phyloP scores from a whole-genome alignment of 2,797 vertebrate genomes.

The Chloroceryle inda region DNA sequence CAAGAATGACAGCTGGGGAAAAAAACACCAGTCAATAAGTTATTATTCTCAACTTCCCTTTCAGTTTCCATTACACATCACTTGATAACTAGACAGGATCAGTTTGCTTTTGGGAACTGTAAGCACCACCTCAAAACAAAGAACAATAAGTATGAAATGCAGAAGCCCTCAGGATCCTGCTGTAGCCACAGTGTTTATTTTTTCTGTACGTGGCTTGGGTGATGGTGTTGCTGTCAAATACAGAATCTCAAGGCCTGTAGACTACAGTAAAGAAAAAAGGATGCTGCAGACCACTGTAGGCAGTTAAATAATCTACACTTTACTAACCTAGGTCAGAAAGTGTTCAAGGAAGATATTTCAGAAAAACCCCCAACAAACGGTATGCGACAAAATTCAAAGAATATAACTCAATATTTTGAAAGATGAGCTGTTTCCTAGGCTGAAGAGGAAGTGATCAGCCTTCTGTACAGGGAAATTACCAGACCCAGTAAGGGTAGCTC shows the following conservation, averaged over 20 bases:
- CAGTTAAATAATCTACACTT: background rate
- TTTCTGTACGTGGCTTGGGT: background rate
- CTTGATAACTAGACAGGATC: background rate
- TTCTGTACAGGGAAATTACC: background rate
- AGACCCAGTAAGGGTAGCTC: background rate
- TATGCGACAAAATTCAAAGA: background rate
- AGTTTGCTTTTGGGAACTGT: background rate
- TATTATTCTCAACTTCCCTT: background rate
- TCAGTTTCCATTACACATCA: background rate
- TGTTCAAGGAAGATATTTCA: background rate
- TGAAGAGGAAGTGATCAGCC: background rate
- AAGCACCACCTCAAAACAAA: background rate
- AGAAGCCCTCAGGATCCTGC: background rate
- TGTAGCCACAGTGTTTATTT: background rate
- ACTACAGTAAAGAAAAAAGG: background rate
- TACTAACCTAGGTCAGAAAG: background rate
- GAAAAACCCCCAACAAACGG: rapidly evolving
- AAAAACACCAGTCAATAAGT: background rate
- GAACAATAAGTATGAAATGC: background rate
- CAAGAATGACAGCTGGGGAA: background rate
- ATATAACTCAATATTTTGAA: background rate
- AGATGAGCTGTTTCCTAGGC: background rate
- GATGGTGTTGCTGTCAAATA: background rate
- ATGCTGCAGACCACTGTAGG: background rate
- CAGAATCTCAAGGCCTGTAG: background rate